A percentile compares a stretch with the other conserved stretches of the same genome.
Conservation (phyloP, 2,113 vertebrate genomes). For the Amblyornis subalaris region DNA sequence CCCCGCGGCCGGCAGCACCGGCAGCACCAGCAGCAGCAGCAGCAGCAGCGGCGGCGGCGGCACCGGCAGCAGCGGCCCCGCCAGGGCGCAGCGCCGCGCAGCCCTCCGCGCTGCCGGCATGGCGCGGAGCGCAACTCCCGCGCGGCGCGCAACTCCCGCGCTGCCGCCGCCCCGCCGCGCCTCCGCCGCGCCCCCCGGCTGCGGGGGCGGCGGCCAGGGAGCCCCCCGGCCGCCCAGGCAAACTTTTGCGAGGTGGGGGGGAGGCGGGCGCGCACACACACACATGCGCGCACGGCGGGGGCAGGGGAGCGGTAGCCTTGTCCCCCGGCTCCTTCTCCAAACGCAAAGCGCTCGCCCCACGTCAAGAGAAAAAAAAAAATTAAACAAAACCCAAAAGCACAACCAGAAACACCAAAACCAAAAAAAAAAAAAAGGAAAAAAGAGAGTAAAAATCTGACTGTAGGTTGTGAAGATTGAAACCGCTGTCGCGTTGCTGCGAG, state of each 20-base stretch:
- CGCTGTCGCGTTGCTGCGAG: conserved; percentile 5
- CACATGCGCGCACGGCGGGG: neutral
- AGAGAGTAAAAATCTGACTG: neutral
- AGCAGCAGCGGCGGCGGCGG: too few relatives aligned
- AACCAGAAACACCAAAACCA: neutral
- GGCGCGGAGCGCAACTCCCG: too few relatives aligned
- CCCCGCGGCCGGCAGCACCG: conserved; percentile 69
- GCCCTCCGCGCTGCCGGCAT: too few relatives aligned
- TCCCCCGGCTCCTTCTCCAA: neutral
- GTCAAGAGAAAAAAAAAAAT: neutral
- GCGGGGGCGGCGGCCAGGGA: neutral
- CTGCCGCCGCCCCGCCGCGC: neutral
- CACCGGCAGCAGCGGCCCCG: too few relatives aligned
- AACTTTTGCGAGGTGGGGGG: conserved; percentile 41
- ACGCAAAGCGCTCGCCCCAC: neutral
- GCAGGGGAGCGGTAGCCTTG: neutral
- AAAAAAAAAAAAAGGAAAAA: too few relatives aligned
- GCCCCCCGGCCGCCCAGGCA: neutral
- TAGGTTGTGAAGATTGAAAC: neutral
- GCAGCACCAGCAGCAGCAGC: too few relatives aligned
- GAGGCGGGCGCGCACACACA: neutral
- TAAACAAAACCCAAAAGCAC: neutral
- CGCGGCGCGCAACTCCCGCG: too few relatives aligned
- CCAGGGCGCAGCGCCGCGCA: too few relatives aligned
- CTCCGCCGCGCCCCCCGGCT: conserved; percentile 29